Conservation (phyloP, 2,113 vertebrate species). For the Athene noctua region DNA sequence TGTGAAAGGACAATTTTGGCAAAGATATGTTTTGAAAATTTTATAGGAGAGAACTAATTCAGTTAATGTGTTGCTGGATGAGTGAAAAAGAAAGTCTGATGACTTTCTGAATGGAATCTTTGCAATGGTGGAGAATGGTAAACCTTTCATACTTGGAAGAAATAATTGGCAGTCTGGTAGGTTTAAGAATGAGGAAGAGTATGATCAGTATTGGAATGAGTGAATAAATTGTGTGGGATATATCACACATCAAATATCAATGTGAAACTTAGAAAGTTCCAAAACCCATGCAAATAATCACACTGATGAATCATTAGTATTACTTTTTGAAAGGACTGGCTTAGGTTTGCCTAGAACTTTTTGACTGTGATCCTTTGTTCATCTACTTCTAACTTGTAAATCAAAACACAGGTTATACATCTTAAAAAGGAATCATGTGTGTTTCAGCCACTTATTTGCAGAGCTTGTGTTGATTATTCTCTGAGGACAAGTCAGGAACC, state of each 20-base stretch:
- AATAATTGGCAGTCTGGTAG: not conserved
- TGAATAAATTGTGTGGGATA: not conserved
- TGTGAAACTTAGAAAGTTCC: not conserved
- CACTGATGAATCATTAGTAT: not conserved
- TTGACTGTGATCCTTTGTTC: not conserved
- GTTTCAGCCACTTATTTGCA: not conserved
- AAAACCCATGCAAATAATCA: not conserved
- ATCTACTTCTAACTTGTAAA: not conserved
- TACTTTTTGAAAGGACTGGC: not conserved
- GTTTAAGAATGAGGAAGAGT: not conserved
- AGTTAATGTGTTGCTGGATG: not conserved
- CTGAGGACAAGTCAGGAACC: not conserved
- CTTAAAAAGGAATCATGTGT: not conserved
- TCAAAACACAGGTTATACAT: not conserved
- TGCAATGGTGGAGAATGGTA: not conserved
- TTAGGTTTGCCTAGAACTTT: not conserved
- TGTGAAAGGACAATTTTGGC: not conserved
- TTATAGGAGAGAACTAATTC: not conserved
- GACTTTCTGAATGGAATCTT: not conserved
- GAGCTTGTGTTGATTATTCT: not conserved
- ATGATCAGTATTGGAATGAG: not conserved
- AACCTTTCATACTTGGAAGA: not conserved
- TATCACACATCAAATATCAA: not conserved
- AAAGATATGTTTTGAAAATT: not conserved
- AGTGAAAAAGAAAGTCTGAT: not conserved